phyloP scores from a whole-genome alignment of 2,113 vertebrate genomes.

The Archilochus colubris region DNA sequence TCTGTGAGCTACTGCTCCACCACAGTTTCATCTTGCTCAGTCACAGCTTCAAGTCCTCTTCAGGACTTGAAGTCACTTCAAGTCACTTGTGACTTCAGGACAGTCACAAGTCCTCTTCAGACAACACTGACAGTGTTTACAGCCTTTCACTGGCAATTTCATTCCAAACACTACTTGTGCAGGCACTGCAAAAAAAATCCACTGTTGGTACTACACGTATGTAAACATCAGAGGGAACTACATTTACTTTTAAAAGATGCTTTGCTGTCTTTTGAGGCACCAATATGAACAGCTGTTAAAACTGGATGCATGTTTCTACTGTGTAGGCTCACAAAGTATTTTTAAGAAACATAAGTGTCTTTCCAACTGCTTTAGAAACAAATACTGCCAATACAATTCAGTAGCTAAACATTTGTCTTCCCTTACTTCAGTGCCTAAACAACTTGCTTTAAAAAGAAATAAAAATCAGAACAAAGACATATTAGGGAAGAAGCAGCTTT shows the following conservation, averaged over 20 bases:
- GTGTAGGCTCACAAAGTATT: not conserved
- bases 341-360: not conserved
- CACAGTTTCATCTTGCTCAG: not conserved
- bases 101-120: no score
- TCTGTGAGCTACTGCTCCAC: not conserved
- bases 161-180: not conserved
- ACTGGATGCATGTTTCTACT: not conserved
- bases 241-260: not conserved
- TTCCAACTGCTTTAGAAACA: not conserved
- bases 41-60: not conserved
- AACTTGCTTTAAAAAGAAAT: not conserved
- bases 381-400: not conserved
- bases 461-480: not conserved
- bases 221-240: not conserved
- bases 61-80: no score
- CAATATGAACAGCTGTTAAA: not conserved
- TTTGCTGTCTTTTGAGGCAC: not conserved
- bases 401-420: not conserved
- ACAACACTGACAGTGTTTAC: fast-evolving
- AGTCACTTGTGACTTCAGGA: no score
- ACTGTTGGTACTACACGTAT: not conserved
- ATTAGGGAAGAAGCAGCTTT: not conserved
- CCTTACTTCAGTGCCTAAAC: not conserved
- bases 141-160: not conserved
- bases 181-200: not conserved